Conservation (phyloP, 2,113 vertebrate species). For the Dissostichus mawsoni region DNA sequence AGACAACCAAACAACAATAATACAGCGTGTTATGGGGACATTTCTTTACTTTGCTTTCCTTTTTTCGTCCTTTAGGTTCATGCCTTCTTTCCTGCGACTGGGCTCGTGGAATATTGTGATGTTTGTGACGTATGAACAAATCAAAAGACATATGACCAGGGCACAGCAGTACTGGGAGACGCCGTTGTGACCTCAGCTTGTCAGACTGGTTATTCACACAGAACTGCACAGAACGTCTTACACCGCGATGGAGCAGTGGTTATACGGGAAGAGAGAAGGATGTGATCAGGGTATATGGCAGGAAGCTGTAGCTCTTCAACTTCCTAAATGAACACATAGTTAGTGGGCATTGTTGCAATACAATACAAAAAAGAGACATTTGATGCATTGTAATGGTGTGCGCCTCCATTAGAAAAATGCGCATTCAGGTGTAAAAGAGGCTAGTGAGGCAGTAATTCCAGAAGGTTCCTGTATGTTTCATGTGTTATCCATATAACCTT, state of each 20-base stretch:
- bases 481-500: neutral
- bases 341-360: constrained; percentile 11
- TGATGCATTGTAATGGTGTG: neutral
- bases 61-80: constrained; percentile 83
- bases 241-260: neutral
- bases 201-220: neutral
- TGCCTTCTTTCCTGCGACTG: constrained; percentile 93
- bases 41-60: neutral
- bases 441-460: constrained; percentile 22
- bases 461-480: neutral
- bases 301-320: neutral
- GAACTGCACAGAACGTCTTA: neutral
- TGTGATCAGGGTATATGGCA: neutral
- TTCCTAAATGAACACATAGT: constrained; percentile 1
- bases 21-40: neutral
- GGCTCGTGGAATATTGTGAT: constrained; percentile 96
- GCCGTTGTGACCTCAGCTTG: constrained; percentile 70
- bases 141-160: constrained; percentile 86
- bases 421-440: neutral
- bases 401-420: neutral
- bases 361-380: constrained; percentile 5
- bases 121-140: constrained; percentile 96
- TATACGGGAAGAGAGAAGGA: constrained; percentile 1
- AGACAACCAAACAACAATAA: neutral
- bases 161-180: constrained; percentile 84